Conservation (phyloP, 2,797 vertebrate species). For the Triplophysa yarkandensis region DNA sequence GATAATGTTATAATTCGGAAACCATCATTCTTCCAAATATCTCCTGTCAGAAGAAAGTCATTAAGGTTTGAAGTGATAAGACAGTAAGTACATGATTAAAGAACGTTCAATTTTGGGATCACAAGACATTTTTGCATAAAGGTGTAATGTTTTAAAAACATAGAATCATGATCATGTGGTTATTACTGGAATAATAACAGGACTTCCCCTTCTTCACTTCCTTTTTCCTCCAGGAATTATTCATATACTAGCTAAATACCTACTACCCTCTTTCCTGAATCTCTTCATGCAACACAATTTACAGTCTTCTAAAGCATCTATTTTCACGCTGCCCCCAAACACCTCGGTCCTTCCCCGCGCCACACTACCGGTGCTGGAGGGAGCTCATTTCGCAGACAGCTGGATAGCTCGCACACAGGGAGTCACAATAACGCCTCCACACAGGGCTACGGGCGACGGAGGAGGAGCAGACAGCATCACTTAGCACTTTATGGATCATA, state of each 20-base stretch:
- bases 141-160: too few relatives aligned
- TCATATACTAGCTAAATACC: neutral
- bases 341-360: slow-evolving; percentile 24
- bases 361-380: slow-evolving; percentile 25
- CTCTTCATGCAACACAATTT: slow-evolving; percentile 34
- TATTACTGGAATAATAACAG: too few relatives aligned
- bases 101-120: too few relatives aligned
- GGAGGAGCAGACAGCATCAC: slow-evolving; percentile 54
- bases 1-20: too few relatives aligned
- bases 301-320: slow-evolving; percentile 33
- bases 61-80: too few relatives aligned
- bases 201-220: too few relatives aligned
- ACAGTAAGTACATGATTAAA: too few relatives aligned
- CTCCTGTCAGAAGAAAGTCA: too few relatives aligned
- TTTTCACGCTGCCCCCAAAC: slow-evolving; percentile 43
- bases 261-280: slow-evolving; percentile 23
- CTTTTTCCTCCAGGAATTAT: too few relatives aligned
- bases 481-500: slow-evolving; percentile 60
- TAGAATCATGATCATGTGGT: too few relatives aligned
- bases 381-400: slow-evolving; percentile 41
- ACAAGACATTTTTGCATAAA: too few relatives aligned
- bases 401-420: slow-evolving; percentile 19
- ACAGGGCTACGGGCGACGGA: slow-evolving; percentile 28
- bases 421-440: slow-evolving; percentile 41
- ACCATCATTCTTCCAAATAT: too few relatives aligned